phyloP scores from a whole-genome alignment of 1,140 invertebrate genomes.

The Batillaria attramentaria region DNA sequence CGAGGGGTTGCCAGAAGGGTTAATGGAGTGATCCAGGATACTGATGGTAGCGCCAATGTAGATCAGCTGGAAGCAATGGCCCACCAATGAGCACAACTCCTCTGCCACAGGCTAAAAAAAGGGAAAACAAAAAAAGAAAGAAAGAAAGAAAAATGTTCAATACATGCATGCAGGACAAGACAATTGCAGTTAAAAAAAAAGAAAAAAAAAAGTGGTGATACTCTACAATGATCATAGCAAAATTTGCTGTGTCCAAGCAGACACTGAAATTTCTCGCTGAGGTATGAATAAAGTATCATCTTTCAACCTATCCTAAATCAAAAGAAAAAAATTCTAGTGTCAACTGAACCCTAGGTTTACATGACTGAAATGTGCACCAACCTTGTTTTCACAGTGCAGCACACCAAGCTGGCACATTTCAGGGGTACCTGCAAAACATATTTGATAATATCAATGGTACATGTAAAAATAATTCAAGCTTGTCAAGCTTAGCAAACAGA shows the following conservation, averaged over 20 bases:
- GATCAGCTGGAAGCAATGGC: slow-evolving; percentile 65
- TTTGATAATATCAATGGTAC: too few relatives aligned
- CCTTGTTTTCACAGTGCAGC: slow-evolving; percentile 62
- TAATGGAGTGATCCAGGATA: slow-evolving; percentile 53
- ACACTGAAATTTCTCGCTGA: too few relatives aligned
- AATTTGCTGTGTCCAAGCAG: too few relatives aligned
- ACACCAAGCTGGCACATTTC: slow-evolving; percentile 64
- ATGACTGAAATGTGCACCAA: slow-evolving; percentile 34
- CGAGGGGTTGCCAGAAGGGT: slow-evolving; percentile 30
- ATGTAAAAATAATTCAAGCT: too few relatives aligned
- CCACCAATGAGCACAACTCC: slow-evolving; percentile 63
- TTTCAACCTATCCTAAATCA: too few relatives aligned
- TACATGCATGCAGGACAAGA: too few relatives aligned
- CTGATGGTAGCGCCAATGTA: slow-evolving; percentile 66
- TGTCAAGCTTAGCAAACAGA: too few relatives aligned
- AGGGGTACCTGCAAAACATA: slow-evolving; percentile 60
- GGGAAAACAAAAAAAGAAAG: too few relatives aligned
- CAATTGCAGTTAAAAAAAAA: too few relatives aligned
- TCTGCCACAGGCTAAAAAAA: slow-evolving; percentile 53
- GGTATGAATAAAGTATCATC: too few relatives aligned
- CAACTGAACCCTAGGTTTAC: neutral
- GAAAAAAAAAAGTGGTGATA: neutral
- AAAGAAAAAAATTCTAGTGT: neutral
- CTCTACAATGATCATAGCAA: neutral
- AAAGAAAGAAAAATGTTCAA: too few relatives aligned